Conservation (phyloP, 2,113 vertebrate genomes). For the Fulica atra region DNA sequence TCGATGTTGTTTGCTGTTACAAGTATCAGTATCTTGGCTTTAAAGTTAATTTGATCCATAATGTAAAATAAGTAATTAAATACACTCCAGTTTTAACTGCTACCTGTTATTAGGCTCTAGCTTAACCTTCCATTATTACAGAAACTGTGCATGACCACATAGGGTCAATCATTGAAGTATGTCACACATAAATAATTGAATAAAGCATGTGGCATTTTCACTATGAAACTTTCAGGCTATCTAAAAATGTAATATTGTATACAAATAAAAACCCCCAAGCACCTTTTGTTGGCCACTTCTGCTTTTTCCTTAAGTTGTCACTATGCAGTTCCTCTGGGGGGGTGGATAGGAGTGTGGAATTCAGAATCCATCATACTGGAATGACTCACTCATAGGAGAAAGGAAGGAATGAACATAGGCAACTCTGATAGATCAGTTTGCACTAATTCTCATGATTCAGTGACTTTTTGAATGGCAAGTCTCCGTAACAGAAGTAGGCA, state of each 20-base stretch:
- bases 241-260: neutral
- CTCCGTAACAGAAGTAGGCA: neutral
- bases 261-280: rapidly evolving
- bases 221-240: neutral
- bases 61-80: neutral
- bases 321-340: neutral
- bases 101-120: neutral
- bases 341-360: neutral
- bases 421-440: neutral
- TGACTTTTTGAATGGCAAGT: neutral
- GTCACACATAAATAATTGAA: neutral
- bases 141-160: neutral
- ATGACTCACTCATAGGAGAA: neutral
- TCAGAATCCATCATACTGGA: neutral
- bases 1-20: neutral
- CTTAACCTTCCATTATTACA: neutral
- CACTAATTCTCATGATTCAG: neutral
- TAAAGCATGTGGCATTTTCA: neutral
- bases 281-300: neutral
- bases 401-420: neutral
- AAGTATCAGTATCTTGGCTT: neutral
- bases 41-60: neutral
- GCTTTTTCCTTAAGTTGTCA: neutral
- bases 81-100: neutral
- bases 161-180: neutral